Base-by-base conservation (phyloP, 2,888 invertebrate genomes). In the Chloromyia formosa region DNA sequence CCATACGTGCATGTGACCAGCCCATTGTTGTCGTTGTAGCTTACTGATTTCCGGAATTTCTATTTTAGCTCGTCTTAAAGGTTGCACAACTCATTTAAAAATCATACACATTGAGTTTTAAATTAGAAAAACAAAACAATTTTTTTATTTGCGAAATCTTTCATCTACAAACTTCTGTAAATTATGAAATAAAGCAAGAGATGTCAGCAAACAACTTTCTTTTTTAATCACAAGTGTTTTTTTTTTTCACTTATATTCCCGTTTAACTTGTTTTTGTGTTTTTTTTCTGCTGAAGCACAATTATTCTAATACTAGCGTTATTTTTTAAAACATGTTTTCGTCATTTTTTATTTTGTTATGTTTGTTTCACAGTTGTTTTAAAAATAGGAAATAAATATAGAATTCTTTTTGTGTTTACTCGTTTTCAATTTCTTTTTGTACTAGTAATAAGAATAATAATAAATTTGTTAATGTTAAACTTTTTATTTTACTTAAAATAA, bases 401-500 rank as follows among this genome's bases (percentile, higher is more conserved):
- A 20, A 66, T 66, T 35, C 45, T 49, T 49, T 20, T 45, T 49
- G 66, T 66, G 45, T 16, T 45, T 49, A 49, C 27, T 49, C 49
- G 12, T 49, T n/a, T 10, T 49, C 49, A 3, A 5, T n/a, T 10
- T 49, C 49, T 12, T 66, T 62, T 66, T 66, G 66, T 66, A 66
- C 66, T 66, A 66, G 66, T 66, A 66, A 66, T 66, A 66, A 66
- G 66, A 66, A 66, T 61, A 23, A 61, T 66, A 22, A 61, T 66
- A 22, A 66, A 66, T 66, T 42, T 71, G 71, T 56, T 71, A 35
- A 71, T 71, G 56, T 71, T 71, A 71, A 71, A 40, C 40, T 71
- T 71, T 71, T 7, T 40, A 71, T 56, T 71, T 56, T 71, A 56
- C 71, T 71, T 71, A 71, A 71, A 71, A 71, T 71, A 71, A 56